Conservation (phyloP, 2,888 invertebrate species). For the Hirudinaria manillensis region DNA sequence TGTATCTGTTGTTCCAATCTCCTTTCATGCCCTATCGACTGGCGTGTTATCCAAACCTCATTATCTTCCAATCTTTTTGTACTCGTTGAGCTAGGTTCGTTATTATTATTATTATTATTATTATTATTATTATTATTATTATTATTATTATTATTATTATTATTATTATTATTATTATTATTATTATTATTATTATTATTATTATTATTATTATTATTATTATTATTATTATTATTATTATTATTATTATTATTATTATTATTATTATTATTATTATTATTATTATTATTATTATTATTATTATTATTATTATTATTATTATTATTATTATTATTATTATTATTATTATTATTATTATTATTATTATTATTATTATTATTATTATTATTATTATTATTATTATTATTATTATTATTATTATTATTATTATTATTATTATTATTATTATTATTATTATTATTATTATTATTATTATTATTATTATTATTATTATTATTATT, state of each 20-base stretch:
- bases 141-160: slow-evolving; percentile 12
- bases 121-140: slow-evolving; percentile 12
- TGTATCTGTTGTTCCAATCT: too few relatives aligned
- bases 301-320: too few relatives aligned
- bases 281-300: slow-evolving; percentile 8
- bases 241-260: slow-evolving; percentile 21
- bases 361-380: too few relatives aligned
- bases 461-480: too few relatives aligned
- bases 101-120: background rate
- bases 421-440: too few relatives aligned
- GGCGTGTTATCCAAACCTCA: background rate
- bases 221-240: background rate
- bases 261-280: slow-evolving; percentile 20
- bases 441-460: too few relatives aligned
- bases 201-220: slow-evolving; percentile 4
- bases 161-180: slow-evolving; percentile 14
- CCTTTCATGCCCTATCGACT: background rate
- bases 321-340: too few relatives aligned
- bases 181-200: background rate
- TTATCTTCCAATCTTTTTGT: background rate
- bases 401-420: too few relatives aligned
- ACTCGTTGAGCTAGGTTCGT: slow-evolving; percentile 3
- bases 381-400: too few relatives aligned
- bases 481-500: too few relatives aligned
- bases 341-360: too few relatives aligned